Percentiles rank a stretch among this genome's conserved stretches.
phyloP scores from a whole-genome alignment of 1,140 invertebrate genomes.

The Drosophila ananassae region DNA sequence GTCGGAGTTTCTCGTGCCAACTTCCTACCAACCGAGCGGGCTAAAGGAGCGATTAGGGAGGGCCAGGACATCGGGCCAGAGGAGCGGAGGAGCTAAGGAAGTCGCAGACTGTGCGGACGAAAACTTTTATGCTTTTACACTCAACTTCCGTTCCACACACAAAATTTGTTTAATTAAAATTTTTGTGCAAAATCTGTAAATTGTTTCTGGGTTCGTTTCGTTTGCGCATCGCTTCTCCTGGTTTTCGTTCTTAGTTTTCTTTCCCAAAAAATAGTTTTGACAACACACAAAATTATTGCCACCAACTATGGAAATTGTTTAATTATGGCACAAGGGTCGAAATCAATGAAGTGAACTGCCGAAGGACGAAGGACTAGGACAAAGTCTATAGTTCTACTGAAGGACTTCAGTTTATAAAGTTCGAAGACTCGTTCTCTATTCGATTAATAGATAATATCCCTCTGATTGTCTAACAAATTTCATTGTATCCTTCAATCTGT shows the following conservation, averaged over 20 bases:
- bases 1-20: constrained; percentile 63
- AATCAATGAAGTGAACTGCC: constrained; percentile 11
- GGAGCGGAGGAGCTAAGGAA: constrained; percentile 40
- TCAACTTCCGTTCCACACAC: constrained; percentile 70
- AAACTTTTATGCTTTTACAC: constrained; percentile 56
- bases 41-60: neutral
- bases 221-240: constrained; percentile 38
- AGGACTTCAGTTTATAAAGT: too few species aligned
- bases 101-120: constrained; percentile 72
- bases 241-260: constrained; percentile 15
- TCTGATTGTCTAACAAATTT: too few species aligned
- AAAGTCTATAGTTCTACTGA: neutral
- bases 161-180: constrained; percentile 83
- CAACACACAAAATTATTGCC: constrained; percentile 44
- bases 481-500: too few species aligned
- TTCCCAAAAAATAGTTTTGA: constrained; percentile 48
- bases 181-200: constrained; percentile 80
- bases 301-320: constrained; percentile 45
- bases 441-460: too few species aligned
- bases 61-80: constrained; percentile 14
- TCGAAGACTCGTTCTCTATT: too few species aligned
- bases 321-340: constrained; percentile 15
- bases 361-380: too few species aligned
- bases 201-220: constrained; percentile 76
- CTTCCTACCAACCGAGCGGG: constrained; percentile 60